Conservation (phyloP, 2,113 vertebrate species). For the Amia ocellicauda region DNA sequence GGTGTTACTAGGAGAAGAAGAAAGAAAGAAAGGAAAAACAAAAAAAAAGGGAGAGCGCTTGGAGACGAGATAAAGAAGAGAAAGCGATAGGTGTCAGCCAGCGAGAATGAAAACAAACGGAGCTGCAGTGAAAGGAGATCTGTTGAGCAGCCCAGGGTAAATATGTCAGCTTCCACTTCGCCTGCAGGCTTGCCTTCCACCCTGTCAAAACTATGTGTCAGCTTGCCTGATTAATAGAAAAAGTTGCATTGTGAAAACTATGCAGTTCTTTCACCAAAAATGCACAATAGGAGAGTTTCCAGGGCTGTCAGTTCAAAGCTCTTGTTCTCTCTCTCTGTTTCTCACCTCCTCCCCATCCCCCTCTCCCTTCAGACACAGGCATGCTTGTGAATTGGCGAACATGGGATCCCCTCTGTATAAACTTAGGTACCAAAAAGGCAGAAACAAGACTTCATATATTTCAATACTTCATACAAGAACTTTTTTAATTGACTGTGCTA, state of each 20-base stretch:
- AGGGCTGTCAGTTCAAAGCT: conserved; percentile 8
- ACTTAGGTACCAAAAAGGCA: too few relatives aligned
- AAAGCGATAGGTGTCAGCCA: conserved; percentile 21
- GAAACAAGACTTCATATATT: too few relatives aligned
- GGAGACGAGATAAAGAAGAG: conserved; percentile 12
- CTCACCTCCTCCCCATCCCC: neutral
- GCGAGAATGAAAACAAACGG: conserved; percentile 37
- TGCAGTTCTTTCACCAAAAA: conserved; percentile 2
- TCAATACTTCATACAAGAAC: too few relatives aligned
- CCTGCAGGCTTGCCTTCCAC: conserved; percentile 34
- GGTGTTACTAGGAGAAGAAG: conserved; percentile 12
- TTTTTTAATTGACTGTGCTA: too few relatives aligned
- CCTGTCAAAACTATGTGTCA: conserved; percentile 31
- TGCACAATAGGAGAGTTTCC: conserved; percentile 2
- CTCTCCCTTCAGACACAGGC: neutral
- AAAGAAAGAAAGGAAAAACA: conserved; percentile 2
- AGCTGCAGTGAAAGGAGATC: conserved; percentile 36
- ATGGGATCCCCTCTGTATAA: too few relatives aligned
- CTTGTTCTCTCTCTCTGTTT: neutral
- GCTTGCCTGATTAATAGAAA: conserved; percentile 22
- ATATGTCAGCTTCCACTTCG: conserved; percentile 27
- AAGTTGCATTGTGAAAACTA: conserved; percentile 16
- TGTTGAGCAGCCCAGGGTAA: conserved; percentile 29
- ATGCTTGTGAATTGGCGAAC: too few relatives aligned
- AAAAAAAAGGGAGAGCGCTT: conserved; percentile 11